phyloP scores from a whole-genome alignment of 2,113 vertebrate species.

The Gobio gobio region DNA sequence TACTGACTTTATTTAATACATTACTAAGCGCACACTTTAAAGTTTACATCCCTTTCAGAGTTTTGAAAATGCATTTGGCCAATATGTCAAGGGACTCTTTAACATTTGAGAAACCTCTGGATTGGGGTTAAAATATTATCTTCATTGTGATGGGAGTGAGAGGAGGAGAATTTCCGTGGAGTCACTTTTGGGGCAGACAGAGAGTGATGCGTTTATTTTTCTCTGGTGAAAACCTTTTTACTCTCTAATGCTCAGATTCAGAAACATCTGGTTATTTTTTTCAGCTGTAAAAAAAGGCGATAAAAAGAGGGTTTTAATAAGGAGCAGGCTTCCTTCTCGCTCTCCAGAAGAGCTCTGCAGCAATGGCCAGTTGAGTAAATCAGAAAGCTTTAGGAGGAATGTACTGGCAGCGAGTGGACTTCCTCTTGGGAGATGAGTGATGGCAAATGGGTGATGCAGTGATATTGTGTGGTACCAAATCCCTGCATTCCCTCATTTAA shows the following conservation, averaged over 20 bases:
- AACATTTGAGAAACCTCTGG: background rate
- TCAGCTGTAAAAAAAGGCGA: constrained; percentile 50
- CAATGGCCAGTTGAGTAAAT: constrained; percentile 68
- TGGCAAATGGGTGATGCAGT: constrained; percentile 54
- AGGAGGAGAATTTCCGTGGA: constrained; percentile 53
- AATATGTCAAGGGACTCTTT: background rate
- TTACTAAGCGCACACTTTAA: background rate
- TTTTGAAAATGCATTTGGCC: background rate
- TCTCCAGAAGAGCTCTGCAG: constrained; percentile 66
- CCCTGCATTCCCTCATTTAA: constrained; percentile 6
- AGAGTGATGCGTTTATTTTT: constrained; percentile 21
- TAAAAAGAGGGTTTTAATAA: constrained; percentile 70
- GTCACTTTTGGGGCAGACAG: constrained; percentile 70
- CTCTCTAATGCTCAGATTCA: constrained; percentile 71
- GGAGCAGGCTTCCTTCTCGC: constrained; percentile 69
- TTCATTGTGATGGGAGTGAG: constrained; percentile 54
- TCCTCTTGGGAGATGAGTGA: constrained; percentile 59
- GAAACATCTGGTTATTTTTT: constrained; percentile 69
- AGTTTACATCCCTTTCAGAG: background rate
- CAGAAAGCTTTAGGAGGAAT: constrained; percentile 66
- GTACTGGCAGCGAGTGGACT: constrained; percentile 66
- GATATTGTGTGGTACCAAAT: constrained; percentile 52
- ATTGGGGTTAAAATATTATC: constrained; percentile 37
- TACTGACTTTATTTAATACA: background rate
- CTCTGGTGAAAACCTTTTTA: constrained; percentile 57